These are phyloP conservation scores for Megaceryle alcyon DNA, from an alignment of 2,797 vertebrate genomes.

Conservation along the genomic window DNA sequence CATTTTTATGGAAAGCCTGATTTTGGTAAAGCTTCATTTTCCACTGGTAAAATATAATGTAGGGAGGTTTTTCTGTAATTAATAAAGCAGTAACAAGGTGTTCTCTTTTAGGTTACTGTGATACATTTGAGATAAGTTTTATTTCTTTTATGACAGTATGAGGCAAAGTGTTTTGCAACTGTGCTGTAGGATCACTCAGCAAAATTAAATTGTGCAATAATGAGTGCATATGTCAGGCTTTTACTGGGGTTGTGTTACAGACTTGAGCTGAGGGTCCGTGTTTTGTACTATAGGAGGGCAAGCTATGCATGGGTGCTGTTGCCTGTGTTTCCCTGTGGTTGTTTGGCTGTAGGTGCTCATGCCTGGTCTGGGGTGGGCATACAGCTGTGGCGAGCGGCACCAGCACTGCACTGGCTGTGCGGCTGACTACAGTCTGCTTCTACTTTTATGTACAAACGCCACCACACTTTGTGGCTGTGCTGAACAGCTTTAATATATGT, in stretches of 20 bases:
- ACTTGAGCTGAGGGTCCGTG: accelerated
- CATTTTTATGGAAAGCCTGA: background rate
- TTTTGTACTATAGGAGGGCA: background rate
- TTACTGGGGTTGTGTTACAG: background rate
- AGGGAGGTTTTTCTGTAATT: background rate
- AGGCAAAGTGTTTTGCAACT: background rate
- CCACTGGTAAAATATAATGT: background rate
- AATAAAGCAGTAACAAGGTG: background rate
- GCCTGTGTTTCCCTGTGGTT: accelerated
- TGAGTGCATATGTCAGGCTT: background rate
- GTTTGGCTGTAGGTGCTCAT: background rate
- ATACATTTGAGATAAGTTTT: background rate
- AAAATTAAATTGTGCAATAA: background rate
- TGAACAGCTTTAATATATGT: background rate
- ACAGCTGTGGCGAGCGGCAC: background rate
- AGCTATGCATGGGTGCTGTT: accelerated
- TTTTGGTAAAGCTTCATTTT: slow-evolving; percentile 17
- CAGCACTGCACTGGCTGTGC: background rate
- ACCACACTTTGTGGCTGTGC: background rate
- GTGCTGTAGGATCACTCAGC: background rate
- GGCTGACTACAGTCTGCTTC: background rate
- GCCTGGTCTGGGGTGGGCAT: background rate
- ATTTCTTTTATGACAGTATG: background rate
- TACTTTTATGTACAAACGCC: background rate
- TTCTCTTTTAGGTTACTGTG: background rate